These are phyloP conservation scores for Haemorhous mexicanus DNA, from an alignment of 2,113 vertebrate genomes.

Conservation along the genomic window DNA sequence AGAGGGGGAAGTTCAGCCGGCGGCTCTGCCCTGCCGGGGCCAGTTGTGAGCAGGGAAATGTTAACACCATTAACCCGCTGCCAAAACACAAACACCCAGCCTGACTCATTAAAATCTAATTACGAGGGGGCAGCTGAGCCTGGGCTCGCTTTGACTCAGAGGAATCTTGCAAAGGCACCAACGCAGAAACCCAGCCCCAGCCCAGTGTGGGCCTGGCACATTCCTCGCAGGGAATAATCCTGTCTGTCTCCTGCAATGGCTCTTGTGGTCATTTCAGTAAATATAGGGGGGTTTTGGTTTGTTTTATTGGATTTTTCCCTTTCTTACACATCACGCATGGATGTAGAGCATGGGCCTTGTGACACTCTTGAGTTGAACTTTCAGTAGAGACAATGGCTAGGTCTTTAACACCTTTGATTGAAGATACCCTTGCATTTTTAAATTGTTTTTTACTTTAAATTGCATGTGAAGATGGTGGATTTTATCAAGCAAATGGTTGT, in stretches of 20 bases:
- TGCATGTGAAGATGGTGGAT: neutral
- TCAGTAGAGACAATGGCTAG: neutral
- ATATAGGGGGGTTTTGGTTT: neutral
- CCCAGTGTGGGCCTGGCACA: neutral
- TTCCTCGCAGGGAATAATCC: neutral
- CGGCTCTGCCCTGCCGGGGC: slow-evolving; percentile 20
- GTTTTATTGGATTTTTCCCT: neutral
- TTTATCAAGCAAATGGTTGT: neutral
- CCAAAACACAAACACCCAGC: slow-evolving; percentile 77
- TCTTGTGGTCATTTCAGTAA: neutral
- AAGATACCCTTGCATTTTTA: neutral
- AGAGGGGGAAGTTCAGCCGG: neutral
- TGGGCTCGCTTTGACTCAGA: slow-evolving; percentile 52
- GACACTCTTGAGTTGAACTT: neutral
- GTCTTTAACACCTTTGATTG: neutral
- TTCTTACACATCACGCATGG: rapidly evolving
- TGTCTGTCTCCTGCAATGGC: neutral
- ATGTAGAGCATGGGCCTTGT: rapidly evolving
- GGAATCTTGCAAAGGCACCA: slow-evolving; percentile 38
- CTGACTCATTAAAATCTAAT: slow-evolving; percentile 78
- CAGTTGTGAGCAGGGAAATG: slow-evolving; percentile 71
- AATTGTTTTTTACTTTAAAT: neutral
- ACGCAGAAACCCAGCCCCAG: neutral
- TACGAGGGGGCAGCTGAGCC: slow-evolving; percentile 80
- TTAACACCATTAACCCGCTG: slow-evolving; percentile 70